Conservation (phyloP, 2,888 invertebrate species). For the Anthrax anthrax region DNA sequence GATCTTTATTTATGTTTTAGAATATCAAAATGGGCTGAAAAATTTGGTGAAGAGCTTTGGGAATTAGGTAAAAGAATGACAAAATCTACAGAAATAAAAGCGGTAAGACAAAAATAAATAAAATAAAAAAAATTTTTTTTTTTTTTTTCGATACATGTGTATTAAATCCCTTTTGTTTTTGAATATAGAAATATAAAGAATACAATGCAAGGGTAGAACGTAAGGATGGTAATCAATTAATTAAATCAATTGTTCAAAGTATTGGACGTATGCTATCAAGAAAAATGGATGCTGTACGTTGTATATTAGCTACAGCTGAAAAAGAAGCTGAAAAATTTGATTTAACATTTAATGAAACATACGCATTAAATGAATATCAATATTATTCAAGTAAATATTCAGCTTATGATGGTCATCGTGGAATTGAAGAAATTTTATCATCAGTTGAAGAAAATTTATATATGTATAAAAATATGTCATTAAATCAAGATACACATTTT, state of each 20-base stretch:
- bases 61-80: constrained; percentile 62
- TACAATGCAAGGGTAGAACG: constrained; percentile 64
- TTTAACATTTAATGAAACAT: constrained; percentile 32
- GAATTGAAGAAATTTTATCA: constrained; percentile 21
- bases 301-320: constrained; percentile 66
- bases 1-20: too few species aligned
- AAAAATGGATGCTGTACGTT: constrained; percentile 81
- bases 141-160: neutral
- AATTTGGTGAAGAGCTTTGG: constrained; percentile 67
- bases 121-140: neutral
- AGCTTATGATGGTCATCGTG: constrained; percentile 26
- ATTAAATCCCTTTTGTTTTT: neutral
- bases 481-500: constrained; percentile 67
- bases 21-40: constrained; percentile 64
- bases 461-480: constrained; percentile 41
- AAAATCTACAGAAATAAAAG: constrained; percentile 59
- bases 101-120: constrained; percentile 38
- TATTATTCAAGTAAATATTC: constrained; percentile 81
- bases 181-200: constrained; percentile 57
- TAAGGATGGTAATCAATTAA: constrained; percentile 64
- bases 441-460: constrained; percentile 22
- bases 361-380: constrained; percentile 21
- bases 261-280: constrained; percentile 73
- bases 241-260: constrained; percentile 64
- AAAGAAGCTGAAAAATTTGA: constrained; percentile 47